Conservation (phyloP, 2,113 vertebrate species). For the Epinephelus fuscoguttatus region DNA sequence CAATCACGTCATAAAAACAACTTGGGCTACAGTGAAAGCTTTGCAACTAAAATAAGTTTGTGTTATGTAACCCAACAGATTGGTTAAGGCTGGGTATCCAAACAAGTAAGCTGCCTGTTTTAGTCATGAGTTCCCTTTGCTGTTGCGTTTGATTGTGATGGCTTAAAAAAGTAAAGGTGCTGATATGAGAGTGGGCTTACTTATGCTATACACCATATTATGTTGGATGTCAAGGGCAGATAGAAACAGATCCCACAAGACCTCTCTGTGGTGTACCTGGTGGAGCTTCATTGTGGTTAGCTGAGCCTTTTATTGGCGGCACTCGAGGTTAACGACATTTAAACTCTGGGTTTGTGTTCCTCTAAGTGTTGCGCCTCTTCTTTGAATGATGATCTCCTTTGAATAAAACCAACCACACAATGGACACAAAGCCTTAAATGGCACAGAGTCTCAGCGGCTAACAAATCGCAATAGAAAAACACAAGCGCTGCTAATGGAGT, state of each 20-base stretch:
- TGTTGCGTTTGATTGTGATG: neutral
- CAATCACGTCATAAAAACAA: neutral
- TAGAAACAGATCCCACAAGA: neutral
- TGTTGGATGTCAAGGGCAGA: neutral
- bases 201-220: neutral
- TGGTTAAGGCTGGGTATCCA: neutral
- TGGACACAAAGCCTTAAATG: conserved; percentile 15
- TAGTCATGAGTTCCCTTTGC: neutral
- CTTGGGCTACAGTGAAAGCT: neutral
- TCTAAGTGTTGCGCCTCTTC: neutral
- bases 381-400: conserved; percentile 4
- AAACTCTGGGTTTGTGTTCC: neutral
- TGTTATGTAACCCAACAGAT: no score
- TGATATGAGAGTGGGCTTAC: neutral
- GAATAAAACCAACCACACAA: conserved; percentile 11
- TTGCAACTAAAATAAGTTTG: neutral
- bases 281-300: neutral
- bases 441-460: neutral
- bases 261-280: neutral
- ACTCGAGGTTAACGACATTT: neutral
- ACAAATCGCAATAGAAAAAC: neutral
- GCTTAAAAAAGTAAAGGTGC: neutral
- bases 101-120: neutral
- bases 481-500: neutral
- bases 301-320: neutral